A percentile compares a stretch with the other conserved stretches of the same genome.
Conservation (phyloP, 92 coral and sea anemone genomes). For the Phenganax stokvisi region DNA sequence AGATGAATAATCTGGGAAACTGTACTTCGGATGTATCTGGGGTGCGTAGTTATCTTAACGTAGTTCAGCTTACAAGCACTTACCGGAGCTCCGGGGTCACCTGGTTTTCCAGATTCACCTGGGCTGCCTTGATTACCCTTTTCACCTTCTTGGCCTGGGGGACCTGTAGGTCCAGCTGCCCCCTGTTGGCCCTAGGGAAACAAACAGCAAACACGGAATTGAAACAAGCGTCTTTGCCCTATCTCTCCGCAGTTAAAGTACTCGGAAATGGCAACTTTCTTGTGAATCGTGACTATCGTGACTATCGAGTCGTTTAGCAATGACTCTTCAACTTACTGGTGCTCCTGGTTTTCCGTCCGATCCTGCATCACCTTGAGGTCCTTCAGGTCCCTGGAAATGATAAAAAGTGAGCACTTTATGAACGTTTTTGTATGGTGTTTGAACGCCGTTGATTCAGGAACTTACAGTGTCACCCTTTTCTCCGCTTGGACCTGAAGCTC, state of each 20-base stretch:
- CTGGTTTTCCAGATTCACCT: conserved; percentile 56
- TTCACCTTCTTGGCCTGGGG: conserved; percentile 73
- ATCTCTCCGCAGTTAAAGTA: neutral
- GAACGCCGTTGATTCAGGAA: neutral
- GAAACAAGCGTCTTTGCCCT: neutral
- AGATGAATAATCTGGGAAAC: neutral
- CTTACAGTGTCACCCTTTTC: conserved; percentile 38
- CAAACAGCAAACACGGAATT: neutral
- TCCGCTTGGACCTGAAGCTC: conserved; percentile 51
- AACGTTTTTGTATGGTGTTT: neutral
- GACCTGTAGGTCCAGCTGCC: conserved; percentile 67
- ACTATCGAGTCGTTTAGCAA: neutral
- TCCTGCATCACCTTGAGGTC: conserved; percentile 44
- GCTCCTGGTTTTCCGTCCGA: conserved; percentile 58
- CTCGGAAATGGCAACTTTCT: neutral
- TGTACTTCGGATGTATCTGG: neutral
- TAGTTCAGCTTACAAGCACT: neutral
- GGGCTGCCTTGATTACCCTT: conserved; percentile 64
- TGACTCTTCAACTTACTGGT: conserved; percentile 43
- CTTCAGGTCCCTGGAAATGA: conserved; percentile 30
- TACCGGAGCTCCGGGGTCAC: conserved; percentile 46
- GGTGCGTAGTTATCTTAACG: no score
- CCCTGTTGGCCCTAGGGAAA: conserved; percentile 41
- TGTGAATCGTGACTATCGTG: neutral
- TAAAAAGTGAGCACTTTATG: neutral